Conservation (phyloP, 2,797 vertebrate species). For the Arctocebus calabarensis region DNA sequence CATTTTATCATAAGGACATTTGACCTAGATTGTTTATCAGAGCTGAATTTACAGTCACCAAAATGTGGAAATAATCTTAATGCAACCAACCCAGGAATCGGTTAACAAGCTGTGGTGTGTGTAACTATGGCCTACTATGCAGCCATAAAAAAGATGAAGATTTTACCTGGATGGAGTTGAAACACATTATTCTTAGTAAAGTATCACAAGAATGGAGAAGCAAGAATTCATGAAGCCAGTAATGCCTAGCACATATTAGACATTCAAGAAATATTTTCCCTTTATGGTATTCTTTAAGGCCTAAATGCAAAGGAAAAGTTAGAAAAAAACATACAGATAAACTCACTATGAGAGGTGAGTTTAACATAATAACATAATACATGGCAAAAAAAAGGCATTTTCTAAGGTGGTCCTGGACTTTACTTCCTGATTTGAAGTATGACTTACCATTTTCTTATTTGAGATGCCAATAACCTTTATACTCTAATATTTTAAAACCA, state of each 20-base stretch:
- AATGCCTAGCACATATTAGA: not conserved
- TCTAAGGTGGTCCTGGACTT: not conserved
- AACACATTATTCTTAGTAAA: too few species aligned
- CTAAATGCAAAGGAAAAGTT: not conserved
- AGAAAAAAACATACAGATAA: not conserved
- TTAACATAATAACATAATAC: not conserved
- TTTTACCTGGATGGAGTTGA: too few species aligned
- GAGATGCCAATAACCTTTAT: not conserved
- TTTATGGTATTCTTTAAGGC: not conserved
- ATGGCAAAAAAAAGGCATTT: not conserved
- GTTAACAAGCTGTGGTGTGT: too few species aligned
- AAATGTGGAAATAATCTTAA: too few species aligned
- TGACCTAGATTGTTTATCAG: too few species aligned
- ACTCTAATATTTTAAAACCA: not conserved
- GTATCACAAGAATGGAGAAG: too few species aligned
- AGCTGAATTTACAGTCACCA: too few species aligned
- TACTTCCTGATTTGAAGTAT: not conserved
- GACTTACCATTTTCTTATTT: not conserved
- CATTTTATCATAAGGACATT: too few species aligned
- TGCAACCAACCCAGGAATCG: too few species aligned
- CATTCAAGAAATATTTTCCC: not conserved
- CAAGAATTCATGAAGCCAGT: not conserved
- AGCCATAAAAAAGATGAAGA: too few species aligned
- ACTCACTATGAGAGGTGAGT: not conserved
- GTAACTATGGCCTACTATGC: too few species aligned